Evolutionary conservation across 2,113 vertebrate species (phyloP), one percentile per base, ranked within the genome.

Genomic region (Lates calcarifer): DNA sequence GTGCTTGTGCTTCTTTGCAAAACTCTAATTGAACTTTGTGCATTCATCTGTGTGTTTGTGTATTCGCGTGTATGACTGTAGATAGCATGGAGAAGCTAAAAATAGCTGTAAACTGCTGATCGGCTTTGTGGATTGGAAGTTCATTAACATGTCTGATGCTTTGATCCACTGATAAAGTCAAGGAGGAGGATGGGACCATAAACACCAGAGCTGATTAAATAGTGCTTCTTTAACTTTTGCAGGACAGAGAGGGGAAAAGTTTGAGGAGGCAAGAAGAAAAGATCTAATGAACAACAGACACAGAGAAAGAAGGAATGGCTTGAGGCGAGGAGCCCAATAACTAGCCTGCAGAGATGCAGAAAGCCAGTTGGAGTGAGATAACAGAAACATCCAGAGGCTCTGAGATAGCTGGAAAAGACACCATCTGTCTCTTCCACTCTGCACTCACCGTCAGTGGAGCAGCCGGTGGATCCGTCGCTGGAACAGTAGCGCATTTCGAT

Each of bases 401-500:
- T 69, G 67, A 77, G 37, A 79, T 28, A 63, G 74, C 61, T 47
- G 74, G 69, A 85, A 85, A 45, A 55, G 63, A 60, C 62, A 75
- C 77, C 84, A 84, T 75, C 77, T 77, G 69, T 79, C 63, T 87
- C 63, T 22, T 51, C 22, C 58, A 24, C 39, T 22, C 47, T 37
- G 11, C 17, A 76, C 97, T 97, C 89, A 99, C 98, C 98, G 0
- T 99, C 97, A 0, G 97, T 97, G 29, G 96, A 97, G 91, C 98
- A 99, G 12, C 97, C 97, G 0, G 97, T 98, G 86, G 96, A 96
- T 0, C 98, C 98, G 0, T 99, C 98, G 0, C 97, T 98, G 62
- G 98, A 99, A 87, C 98, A 99, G 81, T 98, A 99, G 0, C 98
- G 96, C 98, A 99, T 99, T 91, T 99, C 98, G 0, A 99, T 99